phyloP scores from a whole-genome alignment of 2,113 vertebrate species.

The Sigmodon hispidus region DNA sequence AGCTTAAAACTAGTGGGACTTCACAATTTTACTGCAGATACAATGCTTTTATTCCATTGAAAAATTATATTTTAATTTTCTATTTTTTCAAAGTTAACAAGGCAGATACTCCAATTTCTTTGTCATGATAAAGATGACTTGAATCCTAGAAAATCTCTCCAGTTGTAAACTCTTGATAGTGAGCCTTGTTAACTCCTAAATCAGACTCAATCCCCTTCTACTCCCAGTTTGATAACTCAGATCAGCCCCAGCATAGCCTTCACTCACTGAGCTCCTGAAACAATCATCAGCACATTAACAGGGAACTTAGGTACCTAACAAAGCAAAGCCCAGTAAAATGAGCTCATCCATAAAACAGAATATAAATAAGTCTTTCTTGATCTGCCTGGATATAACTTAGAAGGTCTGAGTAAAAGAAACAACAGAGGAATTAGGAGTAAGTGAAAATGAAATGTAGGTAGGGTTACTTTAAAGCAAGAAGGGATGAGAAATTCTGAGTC shows the following conservation, averaged over 20 bases:
- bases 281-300: not conserved
- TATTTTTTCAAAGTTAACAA: not conserved
- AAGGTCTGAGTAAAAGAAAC: slow-evolving; percentile 72
- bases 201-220: not conserved
- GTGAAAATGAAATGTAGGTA: slow-evolving; percentile 62
- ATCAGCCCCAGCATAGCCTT: not conserved
- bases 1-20: not conserved
- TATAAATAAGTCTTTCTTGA: slow-evolving; percentile 75
- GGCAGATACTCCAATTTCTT: not conserved
- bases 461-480: slow-evolving; percentile 5
- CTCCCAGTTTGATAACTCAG: not conserved
- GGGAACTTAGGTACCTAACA: not conserved
- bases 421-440: slow-evolving; percentile 76
- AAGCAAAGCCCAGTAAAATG: slow-evolving; percentile 22
- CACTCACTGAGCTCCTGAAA: not conserved
- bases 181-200: not conserved
- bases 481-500: slow-evolving; percentile 48
- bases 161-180: not conserved
- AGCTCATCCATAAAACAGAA: slow-evolving; percentile 27
- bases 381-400: slow-evolving; percentile 71
- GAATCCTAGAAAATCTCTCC: not conserved
- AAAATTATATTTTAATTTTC: slow-evolving; percentile 9
- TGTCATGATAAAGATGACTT: not conserved
- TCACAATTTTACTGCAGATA: not conserved
- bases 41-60: not conserved